Percentiles rank a stretch among this genome's conserved stretches.
phyloP scores from a whole-genome alignment of 2,888 invertebrate species.

The Sesia apiformis region DNA sequence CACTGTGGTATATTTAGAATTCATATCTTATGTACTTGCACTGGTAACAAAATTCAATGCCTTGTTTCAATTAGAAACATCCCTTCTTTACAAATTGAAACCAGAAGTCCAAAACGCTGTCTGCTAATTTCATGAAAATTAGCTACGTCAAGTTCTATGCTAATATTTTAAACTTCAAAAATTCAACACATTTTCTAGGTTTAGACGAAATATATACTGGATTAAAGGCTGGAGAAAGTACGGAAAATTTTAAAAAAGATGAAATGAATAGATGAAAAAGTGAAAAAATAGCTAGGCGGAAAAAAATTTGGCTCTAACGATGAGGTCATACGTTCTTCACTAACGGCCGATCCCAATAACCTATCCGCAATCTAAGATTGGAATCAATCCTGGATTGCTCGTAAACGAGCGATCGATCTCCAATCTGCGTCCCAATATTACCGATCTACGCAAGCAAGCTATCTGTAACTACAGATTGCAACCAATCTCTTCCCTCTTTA shows the following conservation, averaged over 20 bases:
- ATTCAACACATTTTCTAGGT: neutral
- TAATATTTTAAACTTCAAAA: neutral
- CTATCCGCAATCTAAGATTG: too few species aligned
- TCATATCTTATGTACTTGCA: conserved; percentile 21
- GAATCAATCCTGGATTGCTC: too few species aligned
- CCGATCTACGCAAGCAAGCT: too few species aligned
- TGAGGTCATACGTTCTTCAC: too few species aligned
- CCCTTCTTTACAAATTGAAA: conserved; percentile 11
- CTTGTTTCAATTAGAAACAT: conserved; percentile 16
- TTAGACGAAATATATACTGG: conserved; percentile 2
- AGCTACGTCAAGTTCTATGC: conserved; percentile 8
- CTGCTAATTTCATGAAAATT: conserved; percentile 11
- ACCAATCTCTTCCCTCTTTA: too few species aligned
- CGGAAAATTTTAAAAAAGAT: conserved; percentile 1
- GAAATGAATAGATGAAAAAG: too few species aligned
- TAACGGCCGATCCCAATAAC: too few species aligned
- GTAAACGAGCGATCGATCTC: too few species aligned
- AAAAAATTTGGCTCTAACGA: too few species aligned
- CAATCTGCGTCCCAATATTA: too few species aligned
- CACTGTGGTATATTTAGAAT: conserved; percentile 18
- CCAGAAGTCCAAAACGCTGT: conserved; percentile 14
- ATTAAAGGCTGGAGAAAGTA: conserved; percentile 1
- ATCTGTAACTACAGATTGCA: too few species aligned
- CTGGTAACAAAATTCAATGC: conserved; percentile 20
- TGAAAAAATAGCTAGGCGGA: too few species aligned